phyloP scores from a whole-genome alignment of 2,797 vertebrate genomes.

The Zalophus californianus region DNA sequence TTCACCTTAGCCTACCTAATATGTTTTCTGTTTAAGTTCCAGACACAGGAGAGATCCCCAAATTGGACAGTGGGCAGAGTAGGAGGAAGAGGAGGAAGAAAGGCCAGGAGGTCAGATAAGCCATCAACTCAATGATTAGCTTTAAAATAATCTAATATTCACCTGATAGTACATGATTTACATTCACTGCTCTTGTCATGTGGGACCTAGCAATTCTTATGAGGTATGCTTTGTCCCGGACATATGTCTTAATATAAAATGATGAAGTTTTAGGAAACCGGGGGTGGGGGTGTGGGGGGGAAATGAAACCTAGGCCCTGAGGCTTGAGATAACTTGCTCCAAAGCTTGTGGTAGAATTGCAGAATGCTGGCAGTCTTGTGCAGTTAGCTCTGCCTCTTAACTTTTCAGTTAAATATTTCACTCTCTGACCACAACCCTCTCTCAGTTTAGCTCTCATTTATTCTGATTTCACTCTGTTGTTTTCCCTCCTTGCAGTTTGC shows the following conservation, averaged over 20 bases:
- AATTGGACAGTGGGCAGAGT: background rate
- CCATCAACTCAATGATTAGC: background rate
- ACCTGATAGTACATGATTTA: background rate
- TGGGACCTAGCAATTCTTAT: background rate
- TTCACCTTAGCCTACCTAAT: background rate
- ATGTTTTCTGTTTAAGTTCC: constrained; percentile 4
- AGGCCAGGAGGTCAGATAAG: background rate
- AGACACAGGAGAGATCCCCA: background rate
- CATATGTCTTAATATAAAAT: background rate
- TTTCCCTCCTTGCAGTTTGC: background rate
- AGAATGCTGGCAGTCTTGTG: background rate
- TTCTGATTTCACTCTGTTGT: background rate
- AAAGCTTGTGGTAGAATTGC: background rate
- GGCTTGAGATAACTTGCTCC: background rate
- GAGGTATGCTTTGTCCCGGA: background rate
- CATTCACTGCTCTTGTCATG: background rate
- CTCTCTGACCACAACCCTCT: background rate
- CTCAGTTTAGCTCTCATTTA: background rate
- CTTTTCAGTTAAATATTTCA: background rate
- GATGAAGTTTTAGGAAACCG: background rate
- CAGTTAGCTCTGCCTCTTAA: background rate
- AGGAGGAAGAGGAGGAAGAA: background rate
- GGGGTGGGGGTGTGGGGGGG: rapidly evolving
- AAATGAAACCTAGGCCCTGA: background rate
- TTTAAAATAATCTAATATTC: constrained; percentile 12